These are phyloP conservation scores for Carassius carassius DNA, from an alignment of 2,113 vertebrate species.

Conservation along the genomic window DNA sequence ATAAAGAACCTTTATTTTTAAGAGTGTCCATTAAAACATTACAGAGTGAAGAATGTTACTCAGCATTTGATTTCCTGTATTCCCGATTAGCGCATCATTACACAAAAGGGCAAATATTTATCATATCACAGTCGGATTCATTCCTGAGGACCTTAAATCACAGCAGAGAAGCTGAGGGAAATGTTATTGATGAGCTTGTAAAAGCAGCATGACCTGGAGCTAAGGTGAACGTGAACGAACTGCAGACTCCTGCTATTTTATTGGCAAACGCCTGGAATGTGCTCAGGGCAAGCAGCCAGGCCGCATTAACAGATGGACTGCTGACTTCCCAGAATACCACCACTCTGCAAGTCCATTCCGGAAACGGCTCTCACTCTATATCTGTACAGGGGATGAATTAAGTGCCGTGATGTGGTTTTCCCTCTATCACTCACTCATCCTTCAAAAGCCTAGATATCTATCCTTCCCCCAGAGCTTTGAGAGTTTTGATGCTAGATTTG, in stretches of 20 bases:
- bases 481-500: slow-evolving; percentile 23
- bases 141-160: slow-evolving; percentile 26
- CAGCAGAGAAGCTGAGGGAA: slow-evolving; percentile 15
- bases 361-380: slow-evolving; percentile 36
- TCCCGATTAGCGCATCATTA: background rate
- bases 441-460: slow-evolving; percentile 24
- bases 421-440: slow-evolving; percentile 36
- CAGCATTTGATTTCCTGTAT: background rate
- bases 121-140: background rate
- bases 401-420: slow-evolving; percentile 34
- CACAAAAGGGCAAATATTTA: background rate
- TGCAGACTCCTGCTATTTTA: slow-evolving; percentile 48
- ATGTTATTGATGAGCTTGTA: slow-evolving; percentile 36
- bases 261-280: slow-evolving; percentile 49
- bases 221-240: slow-evolving; percentile 39
- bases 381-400: slow-evolving; percentile 43
- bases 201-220: slow-evolving; percentile 28
- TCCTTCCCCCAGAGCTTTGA: slow-evolving; percentile 26
- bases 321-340: slow-evolving; percentile 51
- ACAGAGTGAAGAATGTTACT: slow-evolving; percentile 29
- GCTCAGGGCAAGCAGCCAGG: slow-evolving; percentile 46
- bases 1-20: background rate
- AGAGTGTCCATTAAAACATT: background rate
- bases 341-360: slow-evolving; percentile 32
- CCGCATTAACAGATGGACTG: slow-evolving; percentile 41